Conservation (phyloP, 2,888 invertebrate genomes). For the Ametastegia equiseti region DNA sequence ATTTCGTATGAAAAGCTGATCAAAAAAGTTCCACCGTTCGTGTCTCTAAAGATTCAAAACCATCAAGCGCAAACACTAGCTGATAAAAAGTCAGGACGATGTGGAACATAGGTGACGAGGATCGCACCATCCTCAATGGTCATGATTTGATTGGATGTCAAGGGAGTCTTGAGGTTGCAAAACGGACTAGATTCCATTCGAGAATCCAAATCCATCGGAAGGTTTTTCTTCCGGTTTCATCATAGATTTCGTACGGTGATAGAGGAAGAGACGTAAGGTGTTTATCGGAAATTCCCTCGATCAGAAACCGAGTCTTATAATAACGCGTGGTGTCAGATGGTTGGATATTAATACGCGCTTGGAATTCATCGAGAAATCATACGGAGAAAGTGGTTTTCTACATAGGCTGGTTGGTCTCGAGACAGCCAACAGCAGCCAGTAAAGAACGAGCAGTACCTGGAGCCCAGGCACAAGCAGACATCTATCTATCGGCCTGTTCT, state of each 20-base stretch:
- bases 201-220: no score
- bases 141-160: no score
- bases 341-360: slow-evolving; percentile 42
- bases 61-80: no score
- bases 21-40: no score
- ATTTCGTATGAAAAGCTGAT: no score
- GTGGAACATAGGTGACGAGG: no score
- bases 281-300: background rate
- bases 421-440: slow-evolving; percentile 3
- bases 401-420: slow-evolving; percentile 9
- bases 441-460: slow-evolving; percentile 17
- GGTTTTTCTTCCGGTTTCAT: background rate
- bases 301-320: slow-evolving; percentile 12
- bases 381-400: slow-evolving; percentile 67
- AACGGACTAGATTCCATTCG: no score
- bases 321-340: slow-evolving; percentile 27
- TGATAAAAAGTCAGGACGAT: no score
- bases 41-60: no score
- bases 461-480: slow-evolving; percentile 31
- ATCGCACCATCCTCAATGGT: no score
- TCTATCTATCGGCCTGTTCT: slow-evolving; percentile 53
- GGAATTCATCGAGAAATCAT: slow-evolving; percentile 66
- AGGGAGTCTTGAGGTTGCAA: no score
- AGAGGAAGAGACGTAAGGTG: background rate
- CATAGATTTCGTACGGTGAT: background rate